Evolutionary conservation across 1,140 invertebrate species (phyloP).

Genomic region (Leucophenga varia): DNA sequence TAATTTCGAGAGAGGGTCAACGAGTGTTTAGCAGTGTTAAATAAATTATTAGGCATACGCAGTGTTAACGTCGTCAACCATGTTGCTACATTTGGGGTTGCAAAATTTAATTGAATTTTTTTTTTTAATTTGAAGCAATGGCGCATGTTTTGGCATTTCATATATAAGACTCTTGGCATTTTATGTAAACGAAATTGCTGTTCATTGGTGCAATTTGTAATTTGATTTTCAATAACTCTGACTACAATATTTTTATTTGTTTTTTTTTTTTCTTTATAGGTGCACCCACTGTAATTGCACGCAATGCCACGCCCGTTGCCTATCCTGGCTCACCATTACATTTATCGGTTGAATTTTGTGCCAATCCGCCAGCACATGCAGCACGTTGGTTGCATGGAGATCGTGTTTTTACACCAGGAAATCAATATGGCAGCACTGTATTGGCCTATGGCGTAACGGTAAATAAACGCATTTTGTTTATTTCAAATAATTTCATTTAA

Average conservation of each 20-base stretch:
- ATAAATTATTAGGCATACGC: too few species aligned
- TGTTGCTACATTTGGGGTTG: too few species aligned
- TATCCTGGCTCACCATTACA: conserved; percentile 60
- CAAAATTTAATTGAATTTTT: too few species aligned
- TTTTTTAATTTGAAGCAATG: too few species aligned
- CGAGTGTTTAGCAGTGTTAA: too few species aligned
- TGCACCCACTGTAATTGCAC: conserved; percentile 57
- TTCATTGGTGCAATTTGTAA: too few species aligned
- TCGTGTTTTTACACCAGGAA: conserved; percentile 54
- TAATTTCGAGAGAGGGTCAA: too few species aligned
- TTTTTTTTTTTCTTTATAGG: conserved; percentile 39
- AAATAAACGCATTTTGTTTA: not conserved
- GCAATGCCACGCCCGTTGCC: conserved; percentile 59
- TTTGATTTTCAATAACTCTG: not conserved
- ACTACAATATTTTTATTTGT: not conserved
- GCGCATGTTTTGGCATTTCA: too few species aligned
- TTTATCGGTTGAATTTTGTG: conserved; percentile 61
- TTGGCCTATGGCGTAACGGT: conserved; percentile 55
- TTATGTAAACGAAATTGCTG: too few species aligned
- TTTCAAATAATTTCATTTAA: not conserved
- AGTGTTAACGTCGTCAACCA: too few species aligned
- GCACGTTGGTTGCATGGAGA: conserved; percentile 55
- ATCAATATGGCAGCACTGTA: conserved; percentile 54
- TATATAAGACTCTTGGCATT: too few species aligned
- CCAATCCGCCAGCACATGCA: conserved; percentile 58